Evolutionary conservation across 2,797 vertebrate genomes (phyloP), one percentile per base, ranked within the genome.

Genomic region (Lutjanus campechanus): DNA sequence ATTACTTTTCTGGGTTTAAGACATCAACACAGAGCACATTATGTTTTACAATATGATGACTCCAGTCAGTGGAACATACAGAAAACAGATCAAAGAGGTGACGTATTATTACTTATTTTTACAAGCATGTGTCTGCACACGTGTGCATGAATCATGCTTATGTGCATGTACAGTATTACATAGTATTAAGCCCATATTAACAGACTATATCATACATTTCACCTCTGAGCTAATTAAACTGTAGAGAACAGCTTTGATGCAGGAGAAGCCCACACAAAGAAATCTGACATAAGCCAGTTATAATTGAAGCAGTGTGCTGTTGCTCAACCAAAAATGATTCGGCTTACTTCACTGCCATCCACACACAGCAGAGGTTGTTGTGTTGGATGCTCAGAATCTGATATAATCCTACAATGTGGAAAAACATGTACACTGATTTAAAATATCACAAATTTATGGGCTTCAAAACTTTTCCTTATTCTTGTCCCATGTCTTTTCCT

Each of bases 261-360:
- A 71, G 71, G 16, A 77, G 16, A 73, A 74, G 60, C 47, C 65
- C 67, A 81, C 64, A 77, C 61, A 79, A 47, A 74, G 60, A 73
- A 79, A 84, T 82, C 63, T 66, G 71, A 82, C 72, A 80, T 81
- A 72, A 84, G 76, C 46, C 61, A 22, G 55, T 11, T 75, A 44
- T 83, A 82, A 89, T 62, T 69, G 76, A 92, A 82, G 61, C 81
- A 83, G 68, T 20, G 69, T 86, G 89, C 62, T 71, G 46, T 53
- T 77, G 68, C 79, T 82, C 61, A 66, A 78, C 61, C 79, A 68
- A 82, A 80, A 73, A 79, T 29, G 68, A 76, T 69, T 69, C 36
- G 36, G 36, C 40, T 60, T 64, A 67, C 22, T 76, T 66, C 60
- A 68, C 68, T 70, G 61, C 58, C 50, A 58, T 60, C n/a, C 41